phyloP scores from a whole-genome alignment of 2,888 invertebrate genomes.

The Linnaemya vulpina region DNA sequence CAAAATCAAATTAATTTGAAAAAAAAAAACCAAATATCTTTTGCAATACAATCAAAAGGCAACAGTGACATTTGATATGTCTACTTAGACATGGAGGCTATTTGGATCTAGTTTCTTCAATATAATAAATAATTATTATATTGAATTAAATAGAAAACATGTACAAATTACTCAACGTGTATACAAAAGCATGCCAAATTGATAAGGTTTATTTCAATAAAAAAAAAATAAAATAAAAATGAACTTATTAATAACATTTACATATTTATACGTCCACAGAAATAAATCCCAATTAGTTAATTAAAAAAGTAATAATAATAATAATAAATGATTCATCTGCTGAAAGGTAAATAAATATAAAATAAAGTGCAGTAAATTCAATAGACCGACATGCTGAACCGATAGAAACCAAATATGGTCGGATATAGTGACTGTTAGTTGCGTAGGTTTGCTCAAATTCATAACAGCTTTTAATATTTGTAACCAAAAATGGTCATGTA shows the following conservation, averaged over 20 bases:
- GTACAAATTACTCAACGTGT: not conserved
- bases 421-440: not conserved
- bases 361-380: not conserved
- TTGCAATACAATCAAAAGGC: too few relatives aligned
- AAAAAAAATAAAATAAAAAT: not conserved
- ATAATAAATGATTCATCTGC: not conserved
- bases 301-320: too few relatives aligned
- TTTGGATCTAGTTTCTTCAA: not conserved
- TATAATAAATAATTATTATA: not conserved
- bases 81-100: not conserved
- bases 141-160: not conserved
- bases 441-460: constrained; percentile 16
- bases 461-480: constrained; percentile 8
- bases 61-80: too few relatives aligned
- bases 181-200: constrained; percentile 8
- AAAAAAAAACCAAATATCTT: too few relatives aligned
- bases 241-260: not conserved
- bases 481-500: not conserved
- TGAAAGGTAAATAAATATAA: not conserved
- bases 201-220: not conserved
- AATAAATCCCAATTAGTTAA: not conserved
- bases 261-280: not conserved
- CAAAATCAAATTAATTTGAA: too few relatives aligned
- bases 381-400: not conserved
- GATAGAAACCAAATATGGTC: not conserved